phyloP scores from a whole-genome alignment of 2,888 invertebrate genomes.

The Pachliopta kotzebuea region DNA sequence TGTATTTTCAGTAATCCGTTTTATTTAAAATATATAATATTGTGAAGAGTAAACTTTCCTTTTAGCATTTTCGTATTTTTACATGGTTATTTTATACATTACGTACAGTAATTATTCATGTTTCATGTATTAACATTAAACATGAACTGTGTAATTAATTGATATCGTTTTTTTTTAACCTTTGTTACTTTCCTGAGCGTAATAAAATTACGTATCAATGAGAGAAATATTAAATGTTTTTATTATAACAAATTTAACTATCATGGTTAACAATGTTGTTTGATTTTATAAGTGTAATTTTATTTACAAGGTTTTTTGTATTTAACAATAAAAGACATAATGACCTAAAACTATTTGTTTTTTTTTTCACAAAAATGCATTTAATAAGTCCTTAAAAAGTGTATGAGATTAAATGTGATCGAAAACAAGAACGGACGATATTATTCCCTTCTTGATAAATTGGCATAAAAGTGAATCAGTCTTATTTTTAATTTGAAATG shows the following conservation, averaged over 20 bases:
- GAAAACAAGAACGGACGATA: no score
- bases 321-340: slow-evolving; percentile 78
- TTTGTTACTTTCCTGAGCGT: slow-evolving; percentile 57
- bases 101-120: slow-evolving; percentile 46
- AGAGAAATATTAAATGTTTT: slow-evolving; percentile 44
- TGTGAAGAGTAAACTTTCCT: slow-evolving; percentile 37
- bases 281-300: slow-evolving; percentile 63
- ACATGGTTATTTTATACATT: slow-evolving; percentile 29
- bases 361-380: slow-evolving; percentile 5
- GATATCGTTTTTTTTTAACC: slow-evolving; percentile 33
- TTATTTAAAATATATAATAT: background rate
- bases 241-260: slow-evolving; percentile 37
- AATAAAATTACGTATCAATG: slow-evolving; percentile 61
- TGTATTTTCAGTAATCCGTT: background rate
- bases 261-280: slow-evolving; percentile 45
- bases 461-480: no score
- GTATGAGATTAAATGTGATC: no score
- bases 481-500: no score
- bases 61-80: slow-evolving; percentile 48
- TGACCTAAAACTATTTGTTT: slow-evolving; percentile 41
- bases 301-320: slow-evolving; percentile 72
- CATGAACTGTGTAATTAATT: slow-evolving; percentile 58
- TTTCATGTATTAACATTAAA: slow-evolving; percentile 49
- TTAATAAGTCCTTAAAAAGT: no score
- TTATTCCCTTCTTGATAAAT: no score